Percentiles rank a stretch among this genome's conserved stretches.
phyloP scores from a whole-genome alignment of 2,113 vertebrate species.

The Cyanoderma ruficeps region DNA sequence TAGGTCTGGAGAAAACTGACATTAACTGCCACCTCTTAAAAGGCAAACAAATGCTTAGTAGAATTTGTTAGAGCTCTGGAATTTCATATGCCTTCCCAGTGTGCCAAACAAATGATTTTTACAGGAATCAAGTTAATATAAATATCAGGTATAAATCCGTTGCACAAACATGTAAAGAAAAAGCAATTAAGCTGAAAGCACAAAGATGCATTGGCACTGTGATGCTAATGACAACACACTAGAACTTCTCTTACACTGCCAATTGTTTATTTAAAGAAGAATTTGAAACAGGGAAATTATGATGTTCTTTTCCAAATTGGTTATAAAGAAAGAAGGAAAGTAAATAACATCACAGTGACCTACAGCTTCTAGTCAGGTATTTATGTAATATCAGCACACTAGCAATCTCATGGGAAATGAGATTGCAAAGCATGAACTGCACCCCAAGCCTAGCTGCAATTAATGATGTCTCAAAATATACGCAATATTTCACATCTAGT shows the following conservation, averaged over 20 bases:
- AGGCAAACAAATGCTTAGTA: neutral
- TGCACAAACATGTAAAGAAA: neutral
- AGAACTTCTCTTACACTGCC: neutral
- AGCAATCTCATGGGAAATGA: neutral
- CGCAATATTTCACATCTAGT: neutral
- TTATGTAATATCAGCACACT: neutral
- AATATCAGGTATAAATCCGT: neutral
- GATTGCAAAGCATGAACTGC: neutral
- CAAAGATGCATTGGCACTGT: rapidly evolving
- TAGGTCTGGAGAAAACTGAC: neutral
- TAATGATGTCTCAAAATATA: neutral
- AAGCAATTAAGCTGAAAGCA: neutral
- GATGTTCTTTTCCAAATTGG: neutral
- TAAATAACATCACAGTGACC: neutral
- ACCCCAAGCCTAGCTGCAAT: neutral
- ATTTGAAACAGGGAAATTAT: neutral
- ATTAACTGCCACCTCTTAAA: neutral
- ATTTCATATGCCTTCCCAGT: neutral
- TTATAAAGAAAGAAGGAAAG: neutral
- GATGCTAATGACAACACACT: neutral
- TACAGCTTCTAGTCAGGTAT: neutral
- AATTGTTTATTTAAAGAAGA: neutral
- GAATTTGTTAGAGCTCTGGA: neutral
- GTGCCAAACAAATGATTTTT: neutral
- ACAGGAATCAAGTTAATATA: neutral